These are phyloP conservation scores for Micromussa lordhowensis DNA, from an alignment of 92 coral and sea anemone species.

Conservation along the genomic window DNA sequence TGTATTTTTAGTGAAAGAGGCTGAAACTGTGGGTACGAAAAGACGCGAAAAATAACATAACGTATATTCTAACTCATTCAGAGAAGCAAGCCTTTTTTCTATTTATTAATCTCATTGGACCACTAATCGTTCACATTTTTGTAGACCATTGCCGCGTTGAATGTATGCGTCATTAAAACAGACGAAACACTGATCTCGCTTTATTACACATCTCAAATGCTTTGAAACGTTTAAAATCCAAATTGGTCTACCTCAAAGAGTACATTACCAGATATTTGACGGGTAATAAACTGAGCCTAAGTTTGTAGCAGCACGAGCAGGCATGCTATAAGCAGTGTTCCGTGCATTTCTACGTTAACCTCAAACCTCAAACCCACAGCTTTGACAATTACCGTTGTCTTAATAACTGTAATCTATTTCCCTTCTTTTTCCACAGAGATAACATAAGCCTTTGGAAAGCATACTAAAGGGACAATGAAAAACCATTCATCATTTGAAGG, in stretches of 20 bases:
- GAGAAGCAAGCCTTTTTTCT: neutral
- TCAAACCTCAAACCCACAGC: neutral
- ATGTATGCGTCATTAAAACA: neutral
- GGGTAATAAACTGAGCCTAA: neutral
- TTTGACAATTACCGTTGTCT: neutral
- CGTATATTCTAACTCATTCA: neutral
- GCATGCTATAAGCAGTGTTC: neutral
- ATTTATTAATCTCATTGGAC: neutral
- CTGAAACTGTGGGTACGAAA: neutral
- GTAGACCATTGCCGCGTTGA: neutral
- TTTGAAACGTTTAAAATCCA: neutral
- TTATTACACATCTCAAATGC: neutral
- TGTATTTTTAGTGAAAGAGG: neutral
- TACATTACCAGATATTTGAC: neutral
- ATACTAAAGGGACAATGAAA: neutral
- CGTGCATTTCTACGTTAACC: no score
- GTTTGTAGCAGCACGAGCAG: neutral
- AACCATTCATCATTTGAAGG: slow-evolving; percentile 6
- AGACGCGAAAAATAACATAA: neutral
- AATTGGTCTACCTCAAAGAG: neutral
- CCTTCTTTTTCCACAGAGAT: neutral
- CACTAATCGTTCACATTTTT: neutral
- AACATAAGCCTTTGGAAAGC: neutral
- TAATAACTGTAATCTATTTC: neutral
- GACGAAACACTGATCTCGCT: neutral